Evolutionary conservation across 1,140 invertebrate genomes (phyloP), one percentile per base, ranked within the genome.

Genomic region (Globodera ellingtonae): DNA sequence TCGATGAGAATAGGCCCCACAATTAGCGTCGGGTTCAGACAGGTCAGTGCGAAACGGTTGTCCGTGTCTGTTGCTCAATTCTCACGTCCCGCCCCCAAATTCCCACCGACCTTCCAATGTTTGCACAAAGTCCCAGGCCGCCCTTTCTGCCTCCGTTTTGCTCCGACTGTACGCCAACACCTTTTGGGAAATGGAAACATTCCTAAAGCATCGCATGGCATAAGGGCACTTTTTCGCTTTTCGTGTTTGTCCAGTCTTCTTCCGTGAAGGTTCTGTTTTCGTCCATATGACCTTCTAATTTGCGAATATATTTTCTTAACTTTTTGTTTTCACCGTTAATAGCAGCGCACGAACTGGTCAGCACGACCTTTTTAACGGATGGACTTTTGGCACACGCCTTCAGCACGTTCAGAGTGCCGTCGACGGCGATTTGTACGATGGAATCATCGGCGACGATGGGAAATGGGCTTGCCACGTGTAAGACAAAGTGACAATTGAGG

Each of bases 401-500:
- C 1, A 92, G 85, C 15, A 93, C 91, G 78, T 85, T 90, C 70
- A 91, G 84, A 6, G 92, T 92, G 3, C 92, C 92, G 75, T 92
- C 90, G 21, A 92, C 90, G 35, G 92, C 92, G 8, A 91, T 91
- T 72, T 88, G 87, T 72, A 92, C 89, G 0, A 92, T 70, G 69
- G 90, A 90, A 81, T 92, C 91, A 18, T 88, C 81, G 56, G 85
- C 85, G 3, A 83, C 84, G 65, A 89, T 84, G 6, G 92, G 92
- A 84, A 92, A 92, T 4, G 92, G 92, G 75, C 91, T 92, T 3
- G 92, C 92, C 15, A 91, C 90, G 85, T 92, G 92, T 35, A 92
- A 90, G 9, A 92, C 90, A 82, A 91, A 92, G 44, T 85, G 85
- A 80, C 90, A 91, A 56, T 90, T 91, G 78, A 90, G 88, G 1